These are phyloP conservation scores for Epiblema foenella DNA, from an alignment of 2,888 invertebrate species.

Conservation along the genomic window DNA sequence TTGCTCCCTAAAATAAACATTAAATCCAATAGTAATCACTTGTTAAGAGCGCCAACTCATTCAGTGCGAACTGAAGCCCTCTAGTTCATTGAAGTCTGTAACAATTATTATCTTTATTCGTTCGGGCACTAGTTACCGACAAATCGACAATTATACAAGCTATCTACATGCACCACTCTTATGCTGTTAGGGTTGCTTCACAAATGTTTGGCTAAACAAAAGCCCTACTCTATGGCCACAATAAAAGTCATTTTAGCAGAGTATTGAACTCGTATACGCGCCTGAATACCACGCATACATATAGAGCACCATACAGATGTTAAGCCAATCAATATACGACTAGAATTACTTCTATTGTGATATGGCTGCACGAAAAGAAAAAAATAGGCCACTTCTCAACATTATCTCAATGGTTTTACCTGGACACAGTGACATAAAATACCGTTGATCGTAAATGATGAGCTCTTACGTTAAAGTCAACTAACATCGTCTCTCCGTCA, in stretches of 20 bases:
- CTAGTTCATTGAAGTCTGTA: constrained; percentile 47
- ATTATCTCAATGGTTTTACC: background rate
- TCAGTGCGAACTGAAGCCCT: constrained; percentile 69
- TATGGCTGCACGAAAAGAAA: constrained; percentile 31
- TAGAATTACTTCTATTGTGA: constrained; percentile 32
- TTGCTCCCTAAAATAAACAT: constrained; percentile 61
- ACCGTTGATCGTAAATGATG: background rate
- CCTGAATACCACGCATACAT: background rate
- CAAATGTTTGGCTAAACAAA: constrained; percentile 21
- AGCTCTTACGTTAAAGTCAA: background rate
- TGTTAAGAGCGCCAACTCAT: constrained; percentile 67
- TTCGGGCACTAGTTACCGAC: constrained; percentile 82
- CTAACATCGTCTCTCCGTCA: too few relatives aligned
- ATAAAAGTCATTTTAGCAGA: constrained; percentile 32
- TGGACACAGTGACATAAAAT: background rate
- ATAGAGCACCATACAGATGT: constrained; percentile 14
- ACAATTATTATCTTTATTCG: constrained; percentile 60
- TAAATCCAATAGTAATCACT: constrained; percentile 67
- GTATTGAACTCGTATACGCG: constrained; percentile 11
- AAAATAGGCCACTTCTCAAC: constrained; percentile 31
- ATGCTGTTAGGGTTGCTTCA: constrained; percentile 48
- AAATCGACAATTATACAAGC: constrained; percentile 83
- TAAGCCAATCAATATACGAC: constrained; percentile 23
- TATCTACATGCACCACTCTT: constrained; percentile 83
- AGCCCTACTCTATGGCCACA: constrained; percentile 30